Percentiles rank a stretch among this genome's conserved stretches.
Evolutionary conservation across 2,888 invertebrate genomes (phyloP).

Genomic region (Tipula vernalis): DNA sequence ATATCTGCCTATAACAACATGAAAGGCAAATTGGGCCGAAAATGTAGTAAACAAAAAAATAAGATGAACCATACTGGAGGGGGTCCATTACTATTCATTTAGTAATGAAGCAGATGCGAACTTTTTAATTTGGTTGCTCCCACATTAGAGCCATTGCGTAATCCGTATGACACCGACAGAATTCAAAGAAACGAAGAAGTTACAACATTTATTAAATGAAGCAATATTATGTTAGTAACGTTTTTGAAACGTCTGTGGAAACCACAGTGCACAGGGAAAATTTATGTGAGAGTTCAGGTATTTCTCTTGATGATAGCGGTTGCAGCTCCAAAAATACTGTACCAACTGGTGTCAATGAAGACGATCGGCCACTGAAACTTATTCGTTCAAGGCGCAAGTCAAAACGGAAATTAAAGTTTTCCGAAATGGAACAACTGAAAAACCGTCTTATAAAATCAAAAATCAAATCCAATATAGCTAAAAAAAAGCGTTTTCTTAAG

Average conservation of each 20-base stretch:
- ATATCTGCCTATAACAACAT: no score
- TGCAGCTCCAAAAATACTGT: neutral
- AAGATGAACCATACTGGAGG: neutral
- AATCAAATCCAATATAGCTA: no score
- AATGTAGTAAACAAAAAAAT: neutral
- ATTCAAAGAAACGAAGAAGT: neutral
- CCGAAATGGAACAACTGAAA: no score
- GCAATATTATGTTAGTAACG: neutral
- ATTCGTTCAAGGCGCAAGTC: no score
- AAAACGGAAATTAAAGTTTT: no score
- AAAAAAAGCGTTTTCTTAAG: no score
- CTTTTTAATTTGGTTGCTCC: neutral
- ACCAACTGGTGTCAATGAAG: neutral
- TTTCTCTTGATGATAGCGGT: neutral
- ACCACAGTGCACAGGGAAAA: neutral
- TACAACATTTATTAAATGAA: neutral
- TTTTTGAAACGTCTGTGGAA: neutral
- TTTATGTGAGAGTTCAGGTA: neutral
- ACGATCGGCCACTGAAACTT: no score
- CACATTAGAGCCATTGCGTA: neutral
- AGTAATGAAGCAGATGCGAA: no score
- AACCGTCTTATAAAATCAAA: no score
- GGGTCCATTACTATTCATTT: neutral
- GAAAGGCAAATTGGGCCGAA: neutral
- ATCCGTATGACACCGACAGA: neutral